Evolutionary conservation across 2,113 vertebrate species (phyloP), one percentile per base, ranked within the genome.

Genomic region (Salvelinus alpinus): DNA sequence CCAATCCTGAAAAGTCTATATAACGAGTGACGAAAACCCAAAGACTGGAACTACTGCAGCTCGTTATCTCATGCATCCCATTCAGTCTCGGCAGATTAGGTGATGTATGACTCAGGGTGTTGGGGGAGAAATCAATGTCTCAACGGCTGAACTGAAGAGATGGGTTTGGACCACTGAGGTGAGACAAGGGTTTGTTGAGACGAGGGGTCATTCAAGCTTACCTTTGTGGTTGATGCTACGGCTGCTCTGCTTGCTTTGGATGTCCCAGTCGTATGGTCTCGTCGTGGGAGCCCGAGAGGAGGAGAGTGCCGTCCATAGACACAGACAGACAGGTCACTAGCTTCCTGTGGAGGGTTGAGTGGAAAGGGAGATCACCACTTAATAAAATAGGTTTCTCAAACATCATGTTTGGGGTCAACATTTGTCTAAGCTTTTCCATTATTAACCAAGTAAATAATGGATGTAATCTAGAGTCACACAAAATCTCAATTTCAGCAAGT

Each of bases 181-280:
- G 38, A 44, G 9, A 44, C 38, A n/a, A 18, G 59, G 65, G 51
- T 24, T n/a, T 18, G 34, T 73, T 16, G 73, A 22, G 47, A 79
- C 4, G 62, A 6, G 16, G 8, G 5, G 38, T 47, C 4, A 67
- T 18, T 34, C 11, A 67, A 22, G 66, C 77, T 68, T 88, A 98
- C 98, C 98, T 96, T 97, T 98, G 83, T 97, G 95, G 70, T 93
- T 88, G 64, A 97, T 88, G 0, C 95, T 96, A 73, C 95, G 94
- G 38, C 98, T 73, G 78, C 95, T 97, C 90, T 99, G 97, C 83
- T 96, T 97, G 91, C 97, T 99, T 73, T 97, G 96, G 71, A 99
- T 82, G 72, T 99, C 96, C 98, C 98, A 99, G 92, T 6, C 96
- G 88, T 24, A 94, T 95, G 0, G 95, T 96, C 88, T 99, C 97